Evolutionary conservation across 2,888 invertebrate genomes (phyloP), one percentile per base, ranked within the genome.

Genomic region (Melikaiella ostensackeni): DNA sequence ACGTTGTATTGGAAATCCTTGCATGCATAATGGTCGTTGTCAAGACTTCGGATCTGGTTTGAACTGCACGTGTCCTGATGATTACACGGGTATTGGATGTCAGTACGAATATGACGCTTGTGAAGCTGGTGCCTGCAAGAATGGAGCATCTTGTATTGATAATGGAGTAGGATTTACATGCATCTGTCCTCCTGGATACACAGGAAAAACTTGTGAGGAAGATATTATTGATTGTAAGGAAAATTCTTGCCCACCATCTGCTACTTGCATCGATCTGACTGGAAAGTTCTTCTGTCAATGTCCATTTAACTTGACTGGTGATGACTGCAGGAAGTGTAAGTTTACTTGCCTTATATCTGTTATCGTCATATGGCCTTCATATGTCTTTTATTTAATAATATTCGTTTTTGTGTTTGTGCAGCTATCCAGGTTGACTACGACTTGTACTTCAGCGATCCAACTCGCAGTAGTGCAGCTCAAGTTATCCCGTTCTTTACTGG

Each of bases 401-500:
- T 78, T 61, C 57, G 16, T 2, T 4, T 55, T 77, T 75, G 74
- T 30, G 46, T 50, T 81, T 84, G 93, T 94, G 61, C 92, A 97
- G 97, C 97, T n/a, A 97, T 99, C 85, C 98, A 98, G 92, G 97
- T 98, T n/a, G 98, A 99, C 92, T 99, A 99, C 91, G 99, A 99
- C 90, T 93, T 99, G 13, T 97, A 97, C 94, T 98, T 99, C 92
- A 97, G 97, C 87, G 98, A 98, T 90, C 95, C 97, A 64, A 93
- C 96, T 19, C 95, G 98, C 19, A 97, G 98, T 80, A 97, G 97
- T 85, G 99, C 98, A 6, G 96, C 98, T 33, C 96, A 98, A 92
- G 95, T 97, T 19, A 96, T 98, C 87, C 98, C 98, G 75, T 98
- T 99, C 92, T 95, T 95, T 84, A 96, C 96, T 19, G 95, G 95